Evolutionary conservation across 64 coral and sea anemone species (phyloP).

Genomic region (Stylophora pistillata): DNA sequence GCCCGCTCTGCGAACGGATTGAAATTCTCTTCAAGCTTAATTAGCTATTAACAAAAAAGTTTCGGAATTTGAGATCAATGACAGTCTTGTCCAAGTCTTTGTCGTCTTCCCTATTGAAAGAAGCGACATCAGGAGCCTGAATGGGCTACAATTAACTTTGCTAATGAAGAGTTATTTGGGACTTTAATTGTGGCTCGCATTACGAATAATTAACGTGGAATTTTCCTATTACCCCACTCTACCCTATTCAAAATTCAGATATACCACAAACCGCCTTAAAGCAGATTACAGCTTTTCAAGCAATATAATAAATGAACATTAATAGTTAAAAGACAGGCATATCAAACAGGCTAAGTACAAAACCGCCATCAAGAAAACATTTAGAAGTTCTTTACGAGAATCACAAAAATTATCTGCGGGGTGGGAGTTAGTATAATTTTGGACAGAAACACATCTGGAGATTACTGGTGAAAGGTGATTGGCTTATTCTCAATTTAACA

Average conservation of each 20-base stretch:
- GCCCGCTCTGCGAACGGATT: neutral
- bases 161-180: neutral
- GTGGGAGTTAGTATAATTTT: neutral
- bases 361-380: neutral
- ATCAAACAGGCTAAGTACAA: neutral
- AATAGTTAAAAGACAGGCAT: neutral
- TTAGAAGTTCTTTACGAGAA: neutral
- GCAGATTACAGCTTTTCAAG: neutral
- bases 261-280: neutral
- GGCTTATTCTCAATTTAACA: neutral
- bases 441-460: neutral
- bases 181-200: neutral
- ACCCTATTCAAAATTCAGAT: neutral
- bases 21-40: slow-evolving; percentile 4
- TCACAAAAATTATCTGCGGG: neutral
- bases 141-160: slow-evolving; percentile 21
- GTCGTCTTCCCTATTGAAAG: slow-evolving; percentile 8
- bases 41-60: slow-evolving; percentile 6
- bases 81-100: neutral
- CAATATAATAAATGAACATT: neutral
- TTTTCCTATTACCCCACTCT: neutral
- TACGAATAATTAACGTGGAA: neutral
- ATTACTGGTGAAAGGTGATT: neutral
- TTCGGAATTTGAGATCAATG: slow-evolving; percentile 16
- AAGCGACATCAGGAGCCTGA: slow-evolving; percentile 7